These are phyloP conservation scores for Sebastes iracundus DNA, from an alignment of 2,797 vertebrate species.

Conservation along the genomic window DNA sequence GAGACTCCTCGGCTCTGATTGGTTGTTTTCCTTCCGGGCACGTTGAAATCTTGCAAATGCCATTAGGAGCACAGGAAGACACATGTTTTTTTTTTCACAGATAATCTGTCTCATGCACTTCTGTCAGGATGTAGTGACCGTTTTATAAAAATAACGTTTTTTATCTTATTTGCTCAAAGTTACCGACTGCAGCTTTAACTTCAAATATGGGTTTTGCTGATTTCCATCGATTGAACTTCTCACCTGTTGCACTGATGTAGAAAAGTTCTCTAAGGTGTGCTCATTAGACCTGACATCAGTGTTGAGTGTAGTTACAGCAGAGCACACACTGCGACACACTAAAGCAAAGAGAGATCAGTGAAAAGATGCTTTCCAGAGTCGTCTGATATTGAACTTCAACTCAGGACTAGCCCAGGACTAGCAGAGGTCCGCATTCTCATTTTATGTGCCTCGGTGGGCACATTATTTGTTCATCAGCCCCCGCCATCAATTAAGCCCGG, in stretches of 20 bases:
- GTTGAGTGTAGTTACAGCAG: background rate
- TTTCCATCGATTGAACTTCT: background rate
- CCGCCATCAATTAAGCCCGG: constrained; percentile 46
- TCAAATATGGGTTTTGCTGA: background rate
- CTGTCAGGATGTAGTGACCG: background rate
- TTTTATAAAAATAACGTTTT: background rate
- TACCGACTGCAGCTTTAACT: background rate
- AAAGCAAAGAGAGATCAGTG: background rate
- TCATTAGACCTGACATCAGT: background rate
- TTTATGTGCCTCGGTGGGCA: constrained; percentile 29
- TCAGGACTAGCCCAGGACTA: background rate
- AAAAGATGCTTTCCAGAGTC: background rate
- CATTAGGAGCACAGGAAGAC: no score
- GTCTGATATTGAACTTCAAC: background rate
- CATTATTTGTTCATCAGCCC: constrained; percentile 50
- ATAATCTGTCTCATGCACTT: background rate
- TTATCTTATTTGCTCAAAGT: background rate
- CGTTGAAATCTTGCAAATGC: rapidly evolving
- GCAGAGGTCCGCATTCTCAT: background rate
- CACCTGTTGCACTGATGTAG: background rate
- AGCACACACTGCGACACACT: background rate
- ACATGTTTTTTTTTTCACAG: no score
- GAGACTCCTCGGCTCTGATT: background rate
- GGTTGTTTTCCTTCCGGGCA: background rate
- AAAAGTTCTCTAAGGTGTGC: background rate